Conservation (phyloP, 2,113 vertebrate genomes). For the Microtus oregoni region DNA sequence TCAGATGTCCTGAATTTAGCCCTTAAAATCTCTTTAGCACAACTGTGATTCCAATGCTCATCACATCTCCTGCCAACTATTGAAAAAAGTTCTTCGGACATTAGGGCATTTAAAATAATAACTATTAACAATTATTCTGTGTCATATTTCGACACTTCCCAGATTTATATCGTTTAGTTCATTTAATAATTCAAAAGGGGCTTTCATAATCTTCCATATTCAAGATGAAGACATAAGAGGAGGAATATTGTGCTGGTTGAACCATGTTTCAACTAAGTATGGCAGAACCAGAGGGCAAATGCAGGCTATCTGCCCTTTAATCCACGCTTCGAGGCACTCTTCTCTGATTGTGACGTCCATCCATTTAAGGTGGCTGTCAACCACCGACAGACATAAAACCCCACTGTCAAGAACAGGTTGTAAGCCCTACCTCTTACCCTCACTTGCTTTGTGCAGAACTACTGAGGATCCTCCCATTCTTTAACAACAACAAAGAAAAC, state of each 20-base stretch:
- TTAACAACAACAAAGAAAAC: not conserved
- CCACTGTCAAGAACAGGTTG: not conserved
- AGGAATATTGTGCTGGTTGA: constrained; percentile 37
- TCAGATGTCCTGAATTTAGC: not conserved
- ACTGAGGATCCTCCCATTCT: not conserved
- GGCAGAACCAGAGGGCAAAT: constrained; percentile 15
- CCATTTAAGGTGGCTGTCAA: not conserved
- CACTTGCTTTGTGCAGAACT: not conserved
- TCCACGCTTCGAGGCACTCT: not conserved
- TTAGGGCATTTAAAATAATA: constrained; percentile 33
- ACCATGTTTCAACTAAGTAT: constrained; percentile 4
- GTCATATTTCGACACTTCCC: not conserved
- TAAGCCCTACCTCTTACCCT: not conserved
- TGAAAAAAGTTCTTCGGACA: not conserved
- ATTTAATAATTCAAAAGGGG: not conserved
- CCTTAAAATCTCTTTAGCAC: not conserved
- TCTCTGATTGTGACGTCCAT: not conserved
- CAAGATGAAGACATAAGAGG: not conserved
- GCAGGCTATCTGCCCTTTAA: not conserved
- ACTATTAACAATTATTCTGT: not conserved
- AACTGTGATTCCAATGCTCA: not conserved
- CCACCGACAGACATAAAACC: not conserved
- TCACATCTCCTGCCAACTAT: not conserved
- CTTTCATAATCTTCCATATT: constrained; percentile 6
- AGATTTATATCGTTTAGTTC: not conserved